A percentile compares a stretch with the other conserved stretches of the same genome.
Evolutionary conservation across 1,140 invertebrate genomes (phyloP).

Genomic region (Drosophila sp.): DNA sequence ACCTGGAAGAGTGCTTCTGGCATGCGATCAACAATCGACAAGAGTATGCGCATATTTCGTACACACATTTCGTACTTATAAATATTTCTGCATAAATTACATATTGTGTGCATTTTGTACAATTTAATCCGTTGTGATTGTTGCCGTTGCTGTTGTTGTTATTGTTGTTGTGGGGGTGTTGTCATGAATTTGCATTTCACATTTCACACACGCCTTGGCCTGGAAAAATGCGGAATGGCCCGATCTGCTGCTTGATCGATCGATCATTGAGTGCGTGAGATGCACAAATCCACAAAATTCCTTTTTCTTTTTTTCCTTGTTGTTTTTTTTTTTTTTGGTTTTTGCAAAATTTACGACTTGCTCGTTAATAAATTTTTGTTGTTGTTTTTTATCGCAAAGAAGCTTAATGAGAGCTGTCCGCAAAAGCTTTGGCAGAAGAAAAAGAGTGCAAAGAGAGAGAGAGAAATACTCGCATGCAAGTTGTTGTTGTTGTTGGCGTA

Average conservation of each 20-base stretch:
- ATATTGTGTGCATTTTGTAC: slow-evolving; percentile 39
- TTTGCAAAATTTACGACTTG: slow-evolving; percentile 68
- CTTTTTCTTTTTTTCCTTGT: slow-evolving; percentile 49
- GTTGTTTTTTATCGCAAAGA: slow-evolving; percentile 30
- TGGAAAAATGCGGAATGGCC: slow-evolving; percentile 64
- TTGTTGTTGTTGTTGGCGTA: neutral
- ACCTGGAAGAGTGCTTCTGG: slow-evolving; percentile 14
- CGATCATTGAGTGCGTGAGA: slow-evolving; percentile 45
- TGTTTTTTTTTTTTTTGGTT: slow-evolving; percentile 44
- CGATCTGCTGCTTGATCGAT: slow-evolving; percentile 71
- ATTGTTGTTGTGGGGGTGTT: slow-evolving; percentile 59
- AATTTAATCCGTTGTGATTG: slow-evolving; percentile 38
- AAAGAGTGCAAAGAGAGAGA: neutral
- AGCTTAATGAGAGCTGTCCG: slow-evolving; percentile 1
- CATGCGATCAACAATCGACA: slow-evolving; percentile 6
- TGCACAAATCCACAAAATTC: slow-evolving; percentile 68
- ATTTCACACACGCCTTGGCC: slow-evolving; percentile 75
- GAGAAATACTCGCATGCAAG: too few species aligned
- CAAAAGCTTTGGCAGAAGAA: neutral
- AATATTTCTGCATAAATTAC: slow-evolving; percentile 35
- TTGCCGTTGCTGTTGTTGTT: slow-evolving; percentile 14
- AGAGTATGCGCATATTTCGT: slow-evolving; percentile 19
- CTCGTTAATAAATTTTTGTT: slow-evolving; percentile 38
- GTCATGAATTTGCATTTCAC: slow-evolving; percentile 58
- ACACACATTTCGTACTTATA: slow-evolving; percentile 6